These are phyloP conservation scores for Rhinophrynus dorsalis DNA, from an alignment of 2,797 vertebrate genomes.

Conservation along the genomic window DNA sequence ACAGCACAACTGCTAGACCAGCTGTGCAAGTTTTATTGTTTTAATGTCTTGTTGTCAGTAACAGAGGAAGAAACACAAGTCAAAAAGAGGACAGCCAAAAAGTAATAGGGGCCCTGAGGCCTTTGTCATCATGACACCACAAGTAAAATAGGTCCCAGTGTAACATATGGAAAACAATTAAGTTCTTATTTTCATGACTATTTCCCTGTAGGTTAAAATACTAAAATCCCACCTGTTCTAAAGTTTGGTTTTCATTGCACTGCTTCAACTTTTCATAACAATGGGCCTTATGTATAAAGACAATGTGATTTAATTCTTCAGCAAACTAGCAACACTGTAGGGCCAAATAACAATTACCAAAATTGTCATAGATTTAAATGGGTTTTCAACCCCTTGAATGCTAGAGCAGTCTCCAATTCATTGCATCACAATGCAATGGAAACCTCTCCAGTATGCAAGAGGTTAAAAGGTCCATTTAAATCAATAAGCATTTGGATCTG, in stretches of 20 bases:
- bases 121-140: constrained; percentile 31
- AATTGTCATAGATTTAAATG: too few relatives aligned
- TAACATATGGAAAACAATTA: constrained; percentile 41
- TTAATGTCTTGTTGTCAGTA: constrained; percentile 59
- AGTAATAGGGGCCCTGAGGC: constrained; percentile 35
- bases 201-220: constrained; percentile 16
- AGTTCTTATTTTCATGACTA: constrained; percentile 28
- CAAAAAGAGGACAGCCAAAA: constrained; percentile 68
- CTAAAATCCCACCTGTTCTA: constrained; percentile 39
- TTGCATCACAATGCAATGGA: too few relatives aligned
- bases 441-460: too few relatives aligned
- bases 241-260: constrained; percentile 31
- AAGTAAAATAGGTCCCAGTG: constrained; percentile 36
- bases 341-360: too few relatives aligned
- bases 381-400: too few relatives aligned
- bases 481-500: too few relatives aligned
- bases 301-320: too few relatives aligned
- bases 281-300: too few relatives aligned
- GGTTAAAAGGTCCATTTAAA: too few relatives aligned
- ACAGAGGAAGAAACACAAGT: constrained; percentile 56
- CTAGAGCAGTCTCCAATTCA: too few relatives aligned
- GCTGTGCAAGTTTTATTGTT: constrained; percentile 40
- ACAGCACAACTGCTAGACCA: constrained; percentile 59
- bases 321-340: too few relatives aligned
- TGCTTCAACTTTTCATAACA: constrained; percentile 13